Evolutionary conservation across 2,888 invertebrate genomes (phyloP).

Genomic region (Agonopterix arenella): DNA sequence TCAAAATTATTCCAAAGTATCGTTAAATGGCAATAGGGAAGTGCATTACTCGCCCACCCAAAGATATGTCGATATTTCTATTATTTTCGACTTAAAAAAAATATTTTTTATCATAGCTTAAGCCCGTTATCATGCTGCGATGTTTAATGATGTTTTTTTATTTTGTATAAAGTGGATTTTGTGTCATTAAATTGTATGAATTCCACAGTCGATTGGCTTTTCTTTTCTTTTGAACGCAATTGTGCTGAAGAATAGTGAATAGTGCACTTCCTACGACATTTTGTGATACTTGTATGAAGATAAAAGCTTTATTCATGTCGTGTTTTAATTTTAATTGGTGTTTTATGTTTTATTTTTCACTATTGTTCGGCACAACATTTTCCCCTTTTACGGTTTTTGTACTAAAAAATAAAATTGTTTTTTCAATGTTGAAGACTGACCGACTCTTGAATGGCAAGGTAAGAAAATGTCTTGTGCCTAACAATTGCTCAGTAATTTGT

Average conservation of each 20-base stretch:
- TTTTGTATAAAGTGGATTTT: slow-evolving; percentile 25
- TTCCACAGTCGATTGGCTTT: slow-evolving; percentile 36
- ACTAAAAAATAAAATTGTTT: slow-evolving; percentile 18
- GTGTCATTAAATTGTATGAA: slow-evolving; percentile 57
- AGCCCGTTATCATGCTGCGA: slow-evolving; percentile 24
- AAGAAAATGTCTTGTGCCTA: slow-evolving; percentile 73
- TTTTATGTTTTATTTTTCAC: slow-evolving; percentile 79
- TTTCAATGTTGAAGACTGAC: slow-evolving; percentile 26
- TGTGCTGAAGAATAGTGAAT: slow-evolving; percentile 78
- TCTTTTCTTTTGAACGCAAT: slow-evolving; percentile 38
- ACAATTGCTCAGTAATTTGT: slow-evolving; percentile 33
- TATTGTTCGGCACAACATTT: slow-evolving; percentile 87
- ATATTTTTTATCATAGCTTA: slow-evolving; percentile 28
- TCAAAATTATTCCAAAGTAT: slow-evolving; percentile 21
- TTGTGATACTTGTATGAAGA: slow-evolving; percentile 23
- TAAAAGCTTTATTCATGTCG: slow-evolving; percentile 9
- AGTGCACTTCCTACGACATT: slow-evolving; percentile 69
- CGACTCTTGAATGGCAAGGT: slow-evolving; percentile 36
- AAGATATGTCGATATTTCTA: slow-evolving; percentile 20
- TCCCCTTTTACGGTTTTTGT: slow-evolving; percentile 20
- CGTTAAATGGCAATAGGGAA: slow-evolving; percentile 46
- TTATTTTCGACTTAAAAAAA: slow-evolving; percentile 13
- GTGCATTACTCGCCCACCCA: slow-evolving; percentile 52
- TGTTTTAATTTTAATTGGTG: slow-evolving; percentile 22
- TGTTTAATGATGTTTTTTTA: slow-evolving; percentile 19